A percentile compares a stretch with the other conserved stretches of the same genome.
Evolutionary conservation across 2,888 invertebrate genomes (phyloP).

Genomic region (Lamellibrachia columna): DNA sequence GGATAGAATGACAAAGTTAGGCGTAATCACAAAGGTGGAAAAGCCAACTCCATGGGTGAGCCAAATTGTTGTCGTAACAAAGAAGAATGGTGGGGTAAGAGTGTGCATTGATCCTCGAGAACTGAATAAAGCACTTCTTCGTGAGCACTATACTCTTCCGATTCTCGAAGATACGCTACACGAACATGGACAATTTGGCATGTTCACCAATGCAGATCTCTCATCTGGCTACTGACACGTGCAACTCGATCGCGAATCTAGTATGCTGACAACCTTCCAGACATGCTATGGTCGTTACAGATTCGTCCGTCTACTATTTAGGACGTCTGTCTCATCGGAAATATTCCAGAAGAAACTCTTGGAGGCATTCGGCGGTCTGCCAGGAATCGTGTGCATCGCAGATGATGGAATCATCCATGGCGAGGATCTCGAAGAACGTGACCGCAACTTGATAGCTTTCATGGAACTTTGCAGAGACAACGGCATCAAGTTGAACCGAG

Average conservation of each 20-base stretch:
- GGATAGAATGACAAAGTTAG: background rate
- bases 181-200: too few species aligned
- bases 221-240: background rate
- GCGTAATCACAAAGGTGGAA: constrained; percentile 35
- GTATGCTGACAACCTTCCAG: background rate
- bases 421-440: constrained; percentile 27
- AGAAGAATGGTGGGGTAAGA: background rate
- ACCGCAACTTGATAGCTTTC: constrained; percentile 28
- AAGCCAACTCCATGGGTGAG: constrained; percentile 44
- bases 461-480: background rate
- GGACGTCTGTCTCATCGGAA: background rate
- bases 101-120: too few species aligned
- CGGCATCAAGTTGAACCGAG: background rate
- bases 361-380: constrained; percentile 31
- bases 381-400: constrained; percentile 33
- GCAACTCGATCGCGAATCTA: background rate
- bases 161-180: too few species aligned
- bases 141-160: too few species aligned
- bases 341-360: constrained; percentile 28
- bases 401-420: constrained; percentile 37
- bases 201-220: too few species aligned
- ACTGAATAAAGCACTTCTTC: too few species aligned
- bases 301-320: background rate
- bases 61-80: constrained; percentile 32
- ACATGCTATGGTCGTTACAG: background rate